Base-by-base conservation (phyloP, 2,113 vertebrate species). In the Pterocles orientalis region DNA sequence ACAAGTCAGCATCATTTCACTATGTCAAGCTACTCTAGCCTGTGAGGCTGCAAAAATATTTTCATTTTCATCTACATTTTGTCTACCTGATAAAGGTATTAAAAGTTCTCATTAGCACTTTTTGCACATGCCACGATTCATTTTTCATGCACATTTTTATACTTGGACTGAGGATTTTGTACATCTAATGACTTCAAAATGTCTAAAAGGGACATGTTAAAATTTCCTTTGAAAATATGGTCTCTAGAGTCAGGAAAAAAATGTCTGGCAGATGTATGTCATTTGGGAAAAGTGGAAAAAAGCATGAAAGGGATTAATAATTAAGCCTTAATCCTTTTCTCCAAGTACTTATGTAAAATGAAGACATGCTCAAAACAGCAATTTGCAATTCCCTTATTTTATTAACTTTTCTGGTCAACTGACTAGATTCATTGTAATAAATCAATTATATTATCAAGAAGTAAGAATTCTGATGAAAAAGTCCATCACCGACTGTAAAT, bases 181-280 rank as follows among this genome's bases (percentile, higher is more conserved):
- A 86, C 18, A 58, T 72, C 33, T 86, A 76, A 86, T 72, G 34
- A 68, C n/a, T 87, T 91, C 29, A 92, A 18, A 89, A 97, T 57
- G 36, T 82, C 50, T 82, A 85, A 57, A 31, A 57, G 81, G 84
- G 53, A 92, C 14, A 20, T 19, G 23, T 50, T 79, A 82, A 80
- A 72, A 92, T 28, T 85, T 84, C 69, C 53, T 95, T 95, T 92
- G 73, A 96, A 96, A 90, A 18, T 33, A 57, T 7, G 20, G 31
- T 85, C 93, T 93, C 73, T 25, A 79, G 75, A 93, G 75, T 41
- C 20, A 60, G 41, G 28, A 41, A 89, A 76, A 94, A 95, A 85
- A 34, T 24, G 36, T 76, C 57, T 82, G 88, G 86, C 65, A 93
- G 65, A 90, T 34, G 41, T 66, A 82, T 62, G 69, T 81, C 80